Evolutionary conservation across 2,797 vertebrate species (phyloP).

Genomic region (Mus spretus): DNA sequence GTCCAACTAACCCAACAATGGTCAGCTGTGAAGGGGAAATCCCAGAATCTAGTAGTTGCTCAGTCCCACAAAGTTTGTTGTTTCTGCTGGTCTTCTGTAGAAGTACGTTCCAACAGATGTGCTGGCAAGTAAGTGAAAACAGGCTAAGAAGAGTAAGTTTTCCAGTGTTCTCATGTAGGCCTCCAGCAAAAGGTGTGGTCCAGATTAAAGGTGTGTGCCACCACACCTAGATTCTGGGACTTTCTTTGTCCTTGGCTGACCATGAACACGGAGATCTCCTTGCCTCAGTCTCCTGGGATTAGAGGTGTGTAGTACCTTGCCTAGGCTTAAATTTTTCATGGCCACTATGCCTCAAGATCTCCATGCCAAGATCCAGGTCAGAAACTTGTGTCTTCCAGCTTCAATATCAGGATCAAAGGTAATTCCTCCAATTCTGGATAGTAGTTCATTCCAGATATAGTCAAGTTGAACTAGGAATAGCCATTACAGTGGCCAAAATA

Average conservation of each 20-base stretch:
- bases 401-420: neutral
- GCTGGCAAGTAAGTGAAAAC: neutral
- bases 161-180: neutral
- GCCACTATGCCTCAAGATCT: neutral
- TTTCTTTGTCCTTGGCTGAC: neutral
- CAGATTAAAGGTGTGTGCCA: neutral
- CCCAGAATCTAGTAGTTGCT: neutral
- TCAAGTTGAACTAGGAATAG: neutral
- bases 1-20: neutral
- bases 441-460: neutral
- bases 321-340: neutral
- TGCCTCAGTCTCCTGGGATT: neutral
- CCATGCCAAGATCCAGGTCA: neutral
- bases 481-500: neutral
- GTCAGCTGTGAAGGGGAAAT: neutral
- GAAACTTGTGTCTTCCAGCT: neutral
- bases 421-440: neutral
- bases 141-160: neutral
- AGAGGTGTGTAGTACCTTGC: neutral
- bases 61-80: neutral
- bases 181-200: neutral
- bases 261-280: neutral
- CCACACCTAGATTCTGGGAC: neutral
- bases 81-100: neutral
- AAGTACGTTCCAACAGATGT: neutral